A percentile compares a stretch with the other conserved stretches of the same genome.
Conservation (phyloP, 2,888 invertebrate species). For the Tridacna crocea region DNA sequence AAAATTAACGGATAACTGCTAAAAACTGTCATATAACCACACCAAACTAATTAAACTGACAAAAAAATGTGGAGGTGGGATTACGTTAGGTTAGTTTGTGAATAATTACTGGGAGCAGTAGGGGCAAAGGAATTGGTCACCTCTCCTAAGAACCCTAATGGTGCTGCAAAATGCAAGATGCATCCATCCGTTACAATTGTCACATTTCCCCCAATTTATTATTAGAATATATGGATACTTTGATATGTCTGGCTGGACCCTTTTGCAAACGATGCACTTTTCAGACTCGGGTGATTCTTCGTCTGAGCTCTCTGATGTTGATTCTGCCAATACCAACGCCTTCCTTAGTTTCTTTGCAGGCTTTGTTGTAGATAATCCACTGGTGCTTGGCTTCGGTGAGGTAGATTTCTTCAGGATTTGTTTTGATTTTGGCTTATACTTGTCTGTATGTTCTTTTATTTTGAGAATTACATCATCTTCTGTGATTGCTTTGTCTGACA, state of each 20-base stretch:
- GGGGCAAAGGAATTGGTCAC: no score
- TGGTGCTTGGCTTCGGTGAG: background rate
- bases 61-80: no score
- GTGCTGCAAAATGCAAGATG: no score
- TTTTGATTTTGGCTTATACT: background rate
- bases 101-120: no score
- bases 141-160: no score
- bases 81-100: no score
- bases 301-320: background rate
- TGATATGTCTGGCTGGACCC: background rate
- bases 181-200: background rate
- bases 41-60: no score
- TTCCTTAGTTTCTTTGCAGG: background rate
- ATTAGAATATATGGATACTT: slow-evolving; percentile 5
- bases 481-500: background rate
- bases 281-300: background rate
- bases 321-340: no score
- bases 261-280: slow-evolving; percentile 10
- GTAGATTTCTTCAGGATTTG: no score
- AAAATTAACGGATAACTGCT: no score
- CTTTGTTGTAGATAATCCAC: background rate
- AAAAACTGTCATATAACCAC: no score
- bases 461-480: background rate
- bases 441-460: slow-evolving; percentile 7
- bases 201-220: slow-evolving; percentile 7